phyloP scores from a whole-genome alignment of 2,888 invertebrate species.

The Stenchaetothrips biformis region DNA sequence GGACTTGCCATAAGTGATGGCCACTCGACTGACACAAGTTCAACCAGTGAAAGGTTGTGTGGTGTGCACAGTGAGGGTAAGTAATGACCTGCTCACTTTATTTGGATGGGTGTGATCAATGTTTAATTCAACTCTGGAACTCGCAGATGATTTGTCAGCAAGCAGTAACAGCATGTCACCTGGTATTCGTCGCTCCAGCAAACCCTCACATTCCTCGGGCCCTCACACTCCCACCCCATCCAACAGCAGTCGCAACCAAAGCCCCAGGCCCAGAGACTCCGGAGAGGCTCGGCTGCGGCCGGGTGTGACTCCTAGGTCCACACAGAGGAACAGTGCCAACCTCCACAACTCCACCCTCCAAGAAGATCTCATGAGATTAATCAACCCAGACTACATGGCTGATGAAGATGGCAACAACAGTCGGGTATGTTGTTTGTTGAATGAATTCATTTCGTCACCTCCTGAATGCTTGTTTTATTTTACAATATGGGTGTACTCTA shows the following conservation, averaged over 20 bases:
- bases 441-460: not conserved
- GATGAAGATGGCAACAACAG: conserved; percentile 42
- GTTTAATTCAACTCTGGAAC: not conserved
- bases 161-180: conserved; percentile 55
- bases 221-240: conserved; percentile 47
- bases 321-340: conserved; percentile 55
- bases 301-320: conserved; percentile 36
- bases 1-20: conserved; percentile 44
- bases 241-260: conserved; percentile 54
- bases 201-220: conserved; percentile 42
- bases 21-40: conserved; percentile 52
- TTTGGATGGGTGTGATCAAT: not conserved
- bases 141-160: conserved; percentile 54
- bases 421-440: conserved; percentile 25
- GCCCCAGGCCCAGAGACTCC: conserved; percentile 54
- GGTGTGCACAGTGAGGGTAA: conserved; percentile 45
- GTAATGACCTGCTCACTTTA: conserved; percentile 29
- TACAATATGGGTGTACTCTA: not conserved
- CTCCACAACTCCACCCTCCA: conserved; percentile 59
- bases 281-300: conserved; percentile 55
- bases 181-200: conserved; percentile 44
- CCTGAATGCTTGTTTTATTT: not conserved
- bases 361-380: conserved; percentile 81
- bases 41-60: conserved; percentile 48
- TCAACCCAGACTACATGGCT: conserved; percentile 68